Conservation (phyloP, 2,113 vertebrate species). For the Hassar affinis region DNA sequence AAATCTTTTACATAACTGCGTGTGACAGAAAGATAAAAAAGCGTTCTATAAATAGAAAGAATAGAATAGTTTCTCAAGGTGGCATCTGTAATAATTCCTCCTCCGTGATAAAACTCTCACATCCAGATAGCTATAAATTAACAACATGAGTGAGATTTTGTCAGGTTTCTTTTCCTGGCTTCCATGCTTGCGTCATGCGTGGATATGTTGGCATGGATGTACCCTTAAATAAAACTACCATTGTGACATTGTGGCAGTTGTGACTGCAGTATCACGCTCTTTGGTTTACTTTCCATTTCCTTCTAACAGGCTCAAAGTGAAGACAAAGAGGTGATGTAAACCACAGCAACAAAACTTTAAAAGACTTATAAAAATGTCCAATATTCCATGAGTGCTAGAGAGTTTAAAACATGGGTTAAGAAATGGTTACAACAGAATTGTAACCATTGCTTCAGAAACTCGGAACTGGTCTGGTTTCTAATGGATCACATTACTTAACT, state of each 20-base stretch:
- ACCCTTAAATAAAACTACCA: neutral
- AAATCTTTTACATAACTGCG: neutral
- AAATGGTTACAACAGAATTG: neutral
- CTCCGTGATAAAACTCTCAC: neutral
- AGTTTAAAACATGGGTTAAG: neutral
- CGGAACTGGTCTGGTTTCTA: neutral
- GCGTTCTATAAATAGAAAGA: neutral
- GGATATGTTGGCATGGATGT: neutral
- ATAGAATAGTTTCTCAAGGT: neutral
- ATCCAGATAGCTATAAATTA: neutral
- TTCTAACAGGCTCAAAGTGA: neutral
- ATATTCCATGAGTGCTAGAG: neutral
- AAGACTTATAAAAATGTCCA: neutral
- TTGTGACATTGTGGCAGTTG: neutral
- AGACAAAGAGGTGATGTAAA: neutral
- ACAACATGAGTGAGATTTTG: neutral
- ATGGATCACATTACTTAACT: neutral
- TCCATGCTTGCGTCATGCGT: neutral
- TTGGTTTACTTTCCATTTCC: neutral
- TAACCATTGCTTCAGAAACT: neutral
- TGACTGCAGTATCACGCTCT: neutral
- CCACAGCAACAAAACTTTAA: neutral
- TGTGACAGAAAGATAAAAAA: neutral
- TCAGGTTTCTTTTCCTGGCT: neutral
- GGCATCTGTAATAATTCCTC: neutral